phyloP scores from a whole-genome alignment of 2,113 vertebrate genomes.

The Chitala chitala region DNA sequence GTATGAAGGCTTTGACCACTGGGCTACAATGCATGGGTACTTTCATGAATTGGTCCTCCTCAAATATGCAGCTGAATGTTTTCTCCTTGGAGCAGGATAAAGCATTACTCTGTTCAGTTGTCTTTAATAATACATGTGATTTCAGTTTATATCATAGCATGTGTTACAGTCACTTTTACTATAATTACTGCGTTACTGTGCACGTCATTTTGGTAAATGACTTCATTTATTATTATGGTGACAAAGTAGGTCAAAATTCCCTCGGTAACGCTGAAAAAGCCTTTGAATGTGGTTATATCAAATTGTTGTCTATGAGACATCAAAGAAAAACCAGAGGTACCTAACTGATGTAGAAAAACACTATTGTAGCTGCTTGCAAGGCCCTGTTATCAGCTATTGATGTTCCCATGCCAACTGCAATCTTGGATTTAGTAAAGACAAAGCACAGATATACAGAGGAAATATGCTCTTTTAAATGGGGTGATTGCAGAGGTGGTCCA shows the following conservation, averaged over 20 bases:
- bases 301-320: too few species aligned
- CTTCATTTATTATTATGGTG: background rate
- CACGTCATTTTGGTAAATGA: background rate
- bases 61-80: background rate
- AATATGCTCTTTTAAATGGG: constrained; percentile 5
- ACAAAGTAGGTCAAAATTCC: background rate
- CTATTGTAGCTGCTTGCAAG: too few species aligned
- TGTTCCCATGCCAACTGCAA: too few species aligned
- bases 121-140: background rate
- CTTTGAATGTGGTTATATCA: background rate
- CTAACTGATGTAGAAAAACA: too few species aligned
- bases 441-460: background rate
- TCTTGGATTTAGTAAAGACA: too few species aligned
- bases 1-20: background rate
- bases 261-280: background rate
- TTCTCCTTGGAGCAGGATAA: constrained; percentile 4
- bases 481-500: constrained; percentile 51
- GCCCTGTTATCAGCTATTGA: too few species aligned
- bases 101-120: background rate
- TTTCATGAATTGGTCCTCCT: constrained; percentile 9
- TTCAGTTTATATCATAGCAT: background rate
- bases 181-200: background rate
- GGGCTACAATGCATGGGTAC: background rate
- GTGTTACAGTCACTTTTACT: background rate
- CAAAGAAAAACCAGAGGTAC: too few species aligned